A percentile compares a stretch with the other conserved stretches of the same genome.
Evolutionary conservation across 2,888 invertebrate genomes (phyloP).

Genomic region (Hyposoter dolosus): DNA sequence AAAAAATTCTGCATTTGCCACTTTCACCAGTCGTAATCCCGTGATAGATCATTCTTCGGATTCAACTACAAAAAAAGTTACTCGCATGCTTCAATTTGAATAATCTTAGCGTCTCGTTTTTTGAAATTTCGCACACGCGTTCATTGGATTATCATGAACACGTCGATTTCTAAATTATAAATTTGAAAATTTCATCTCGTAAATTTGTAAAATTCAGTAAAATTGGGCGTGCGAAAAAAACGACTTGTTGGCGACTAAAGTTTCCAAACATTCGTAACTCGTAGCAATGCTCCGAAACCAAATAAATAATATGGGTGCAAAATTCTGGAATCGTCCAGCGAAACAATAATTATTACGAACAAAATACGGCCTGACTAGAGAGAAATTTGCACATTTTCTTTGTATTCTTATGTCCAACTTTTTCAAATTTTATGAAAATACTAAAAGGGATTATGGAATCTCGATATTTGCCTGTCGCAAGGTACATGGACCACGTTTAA

Average conservation of each 20-base stretch:
- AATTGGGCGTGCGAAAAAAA: too few species aligned
- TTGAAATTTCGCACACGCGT: too few species aligned
- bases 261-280: too few species aligned
- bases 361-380: background rate
- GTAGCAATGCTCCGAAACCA: too few species aligned
- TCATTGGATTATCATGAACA: too few species aligned
- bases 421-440: background rate
- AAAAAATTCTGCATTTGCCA: background rate
- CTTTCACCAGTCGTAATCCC: background rate
- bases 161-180: too few species aligned
- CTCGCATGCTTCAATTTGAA: background rate
- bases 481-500: conserved; percentile 23
- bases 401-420: background rate
- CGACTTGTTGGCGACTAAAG: too few species aligned
- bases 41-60: background rate
- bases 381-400: background rate
- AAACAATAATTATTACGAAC: too few species aligned
- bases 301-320: background rate
- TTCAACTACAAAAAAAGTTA: background rate
- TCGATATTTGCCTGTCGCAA: conserved; percentile 33
- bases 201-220: background rate
- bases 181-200: background rate
- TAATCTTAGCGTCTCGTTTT: background rate
- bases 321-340: background rate
- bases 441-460: background rate